These are phyloP conservation scores for Incurvaria masculella DNA, from an alignment of 2,888 invertebrate genomes.

Conservation along the genomic window DNA sequence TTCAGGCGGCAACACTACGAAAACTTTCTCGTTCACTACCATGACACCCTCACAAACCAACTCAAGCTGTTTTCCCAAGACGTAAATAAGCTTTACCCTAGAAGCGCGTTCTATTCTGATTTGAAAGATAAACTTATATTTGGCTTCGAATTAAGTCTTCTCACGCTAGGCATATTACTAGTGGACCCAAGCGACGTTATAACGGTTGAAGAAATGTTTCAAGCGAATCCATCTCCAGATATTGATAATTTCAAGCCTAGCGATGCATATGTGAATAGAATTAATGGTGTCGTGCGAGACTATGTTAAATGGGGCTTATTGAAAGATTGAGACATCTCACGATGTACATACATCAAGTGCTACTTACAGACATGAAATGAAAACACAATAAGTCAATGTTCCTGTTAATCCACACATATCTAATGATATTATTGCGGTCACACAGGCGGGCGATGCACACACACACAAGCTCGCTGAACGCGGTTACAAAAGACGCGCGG, in stretches of 20 bases:
- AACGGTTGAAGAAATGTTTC: background rate
- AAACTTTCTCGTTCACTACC: constrained; percentile 23
- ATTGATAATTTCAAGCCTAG: background rate
- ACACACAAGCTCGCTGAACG: too few species aligned
- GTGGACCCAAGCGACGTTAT: background rate
- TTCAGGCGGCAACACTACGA: constrained; percentile 26
- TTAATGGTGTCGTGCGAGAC: background rate
- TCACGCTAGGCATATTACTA: background rate
- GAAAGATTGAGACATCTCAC: background rate
- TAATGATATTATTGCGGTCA: too few species aligned
- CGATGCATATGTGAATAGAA: background rate
- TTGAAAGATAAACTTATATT: background rate
- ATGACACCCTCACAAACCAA: constrained; percentile 5
- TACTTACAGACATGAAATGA: too few species aligned
- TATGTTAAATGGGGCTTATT: background rate
- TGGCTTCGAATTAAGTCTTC: background rate
- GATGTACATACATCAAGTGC: too few species aligned
- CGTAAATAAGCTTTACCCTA: background rate
- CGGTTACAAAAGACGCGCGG: too few species aligned
- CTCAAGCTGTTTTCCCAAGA: background rate
- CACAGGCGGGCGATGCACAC: too few species aligned
- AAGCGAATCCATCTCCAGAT: too few species aligned
- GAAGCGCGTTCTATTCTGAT: background rate
- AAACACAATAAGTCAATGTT: too few species aligned
- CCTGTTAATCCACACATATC: too few species aligned